Percentiles rank a stretch among this genome's conserved stretches.
Conservation (phyloP, 2,113 vertebrate species). For the Pelmatolapia mariae region DNA sequence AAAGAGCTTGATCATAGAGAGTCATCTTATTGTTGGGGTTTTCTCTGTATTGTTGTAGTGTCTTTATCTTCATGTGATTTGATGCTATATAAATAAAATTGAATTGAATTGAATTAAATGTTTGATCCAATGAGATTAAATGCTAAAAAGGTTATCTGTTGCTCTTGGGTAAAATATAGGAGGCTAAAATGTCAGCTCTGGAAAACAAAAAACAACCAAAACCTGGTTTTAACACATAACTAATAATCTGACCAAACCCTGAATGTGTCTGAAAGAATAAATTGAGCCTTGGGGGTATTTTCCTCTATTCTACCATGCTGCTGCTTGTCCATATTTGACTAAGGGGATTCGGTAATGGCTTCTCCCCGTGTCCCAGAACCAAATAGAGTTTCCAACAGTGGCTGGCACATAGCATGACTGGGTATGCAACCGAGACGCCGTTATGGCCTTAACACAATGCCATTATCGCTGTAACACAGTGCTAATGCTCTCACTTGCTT, state of each 20-base stretch:
- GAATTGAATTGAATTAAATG: not conserved
- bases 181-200: not conserved
- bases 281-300: constrained; percentile 28
- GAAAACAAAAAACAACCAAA: not conserved
- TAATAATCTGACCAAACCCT: constrained; percentile 10
- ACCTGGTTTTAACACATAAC: not conserved
- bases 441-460: constrained; percentile 52
- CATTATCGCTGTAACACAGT: constrained; percentile 49
- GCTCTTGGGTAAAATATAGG: not conserved
- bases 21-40: not conserved
- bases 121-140: not conserved
- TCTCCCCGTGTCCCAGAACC: constrained; percentile 35
- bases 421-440: constrained; percentile 34
- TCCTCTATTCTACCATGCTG: constrained; percentile 10
- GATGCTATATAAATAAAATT: not conserved
- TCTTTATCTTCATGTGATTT: not conserved
- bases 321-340: constrained; percentile 47
- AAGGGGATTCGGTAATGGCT: constrained; percentile 41
- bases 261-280: constrained; percentile 19
- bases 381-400: constrained; percentile 39
- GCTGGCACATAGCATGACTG: constrained; percentile 35
- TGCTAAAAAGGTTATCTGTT: not conserved
- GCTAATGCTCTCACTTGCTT: constrained; percentile 40
- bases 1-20: not conserved
- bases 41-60: not conserved